Conservation (phyloP, 2,797 vertebrate genomes). For the Stomatorhinus walkeri region DNA sequence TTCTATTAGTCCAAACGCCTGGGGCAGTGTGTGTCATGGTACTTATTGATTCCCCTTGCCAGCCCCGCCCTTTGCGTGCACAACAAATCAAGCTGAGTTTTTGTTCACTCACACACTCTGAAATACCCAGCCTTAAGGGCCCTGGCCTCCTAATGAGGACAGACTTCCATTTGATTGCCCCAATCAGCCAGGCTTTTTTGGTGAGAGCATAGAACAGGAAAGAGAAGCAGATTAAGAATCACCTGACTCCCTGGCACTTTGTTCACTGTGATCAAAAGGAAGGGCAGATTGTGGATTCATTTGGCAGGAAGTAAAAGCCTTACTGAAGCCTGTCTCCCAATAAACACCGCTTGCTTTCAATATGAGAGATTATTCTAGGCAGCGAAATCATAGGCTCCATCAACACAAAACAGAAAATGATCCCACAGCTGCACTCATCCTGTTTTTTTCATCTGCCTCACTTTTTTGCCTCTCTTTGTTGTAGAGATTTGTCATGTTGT, state of each 20-base stretch:
- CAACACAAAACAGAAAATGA: conserved; percentile 10
- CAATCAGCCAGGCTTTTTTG: neutral
- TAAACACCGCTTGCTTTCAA: neutral
- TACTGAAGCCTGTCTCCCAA: conserved; percentile 1
- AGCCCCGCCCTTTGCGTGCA: neutral
- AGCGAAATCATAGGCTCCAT: neutral
- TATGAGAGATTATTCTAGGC: conserved; percentile 7
- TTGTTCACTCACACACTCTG: neutral
- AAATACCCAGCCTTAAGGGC: conserved; percentile 9
- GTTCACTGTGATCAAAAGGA: conserved; percentile 16
- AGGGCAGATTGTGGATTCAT: neutral
- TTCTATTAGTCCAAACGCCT: conserved; percentile 13
- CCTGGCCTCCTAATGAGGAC: neutral
- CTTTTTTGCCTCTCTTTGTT: neutral
- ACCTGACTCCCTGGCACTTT: conserved; percentile 15
- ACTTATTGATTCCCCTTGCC: conserved; percentile 1
- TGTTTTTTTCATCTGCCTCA: neutral
- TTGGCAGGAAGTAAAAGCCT: conserved; percentile 16
- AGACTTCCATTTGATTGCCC: conserved; percentile 4
- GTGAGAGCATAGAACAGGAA: neutral
- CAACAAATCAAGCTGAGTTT: conserved; percentile 16
- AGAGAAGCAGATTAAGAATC: conserved; percentile 13
- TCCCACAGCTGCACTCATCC: neutral
- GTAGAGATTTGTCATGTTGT: neutral
- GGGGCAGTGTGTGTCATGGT: conserved; percentile 1